Conservation (phyloP, 2,113 vertebrate genomes). For the Colaptes auratus region DNA sequence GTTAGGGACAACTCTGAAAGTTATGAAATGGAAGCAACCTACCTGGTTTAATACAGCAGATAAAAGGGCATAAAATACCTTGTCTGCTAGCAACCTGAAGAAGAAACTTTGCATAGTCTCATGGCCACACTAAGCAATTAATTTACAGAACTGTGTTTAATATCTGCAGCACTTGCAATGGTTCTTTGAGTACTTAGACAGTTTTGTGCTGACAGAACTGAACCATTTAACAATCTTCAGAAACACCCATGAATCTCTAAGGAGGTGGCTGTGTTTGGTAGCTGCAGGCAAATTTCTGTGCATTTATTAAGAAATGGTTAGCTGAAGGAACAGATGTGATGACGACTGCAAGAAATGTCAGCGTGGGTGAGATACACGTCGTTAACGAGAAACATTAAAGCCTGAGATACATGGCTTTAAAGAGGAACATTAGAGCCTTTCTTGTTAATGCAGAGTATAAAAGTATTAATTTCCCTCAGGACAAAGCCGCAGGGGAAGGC, state of each 20-base stretch:
- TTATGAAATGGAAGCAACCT: neutral
- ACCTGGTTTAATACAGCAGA: neutral
- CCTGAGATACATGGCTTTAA: neutral
- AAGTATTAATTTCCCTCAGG: neutral
- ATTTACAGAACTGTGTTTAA: neutral
- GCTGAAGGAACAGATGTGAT: slow-evolving; percentile 49
- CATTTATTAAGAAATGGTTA: slow-evolving; percentile 20
- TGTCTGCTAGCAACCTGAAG: neutral
- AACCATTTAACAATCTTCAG: neutral
- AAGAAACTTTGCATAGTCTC: neutral
- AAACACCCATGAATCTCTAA: neutral
- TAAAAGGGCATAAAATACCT: neutral
- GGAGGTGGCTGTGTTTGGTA: slow-evolving; percentile 10
- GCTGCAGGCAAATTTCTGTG: slow-evolving; percentile 27
- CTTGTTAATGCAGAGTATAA: slow-evolving; percentile 4
- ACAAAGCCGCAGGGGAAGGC: slow-evolving; percentile 39
- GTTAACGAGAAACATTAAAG: slow-evolving; percentile 1
- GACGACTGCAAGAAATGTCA: slow-evolving; percentile 43
- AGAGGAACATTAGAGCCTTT: neutral
- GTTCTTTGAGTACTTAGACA: neutral
- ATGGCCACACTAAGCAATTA: neutral
- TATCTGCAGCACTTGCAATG: neutral
- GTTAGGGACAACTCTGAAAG: neutral
- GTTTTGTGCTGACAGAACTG: neutral
- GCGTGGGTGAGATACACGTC: neutral